Base-by-base conservation (phyloP, 2,888 invertebrate genomes). In the Tachystola acroxantha region DNA sequence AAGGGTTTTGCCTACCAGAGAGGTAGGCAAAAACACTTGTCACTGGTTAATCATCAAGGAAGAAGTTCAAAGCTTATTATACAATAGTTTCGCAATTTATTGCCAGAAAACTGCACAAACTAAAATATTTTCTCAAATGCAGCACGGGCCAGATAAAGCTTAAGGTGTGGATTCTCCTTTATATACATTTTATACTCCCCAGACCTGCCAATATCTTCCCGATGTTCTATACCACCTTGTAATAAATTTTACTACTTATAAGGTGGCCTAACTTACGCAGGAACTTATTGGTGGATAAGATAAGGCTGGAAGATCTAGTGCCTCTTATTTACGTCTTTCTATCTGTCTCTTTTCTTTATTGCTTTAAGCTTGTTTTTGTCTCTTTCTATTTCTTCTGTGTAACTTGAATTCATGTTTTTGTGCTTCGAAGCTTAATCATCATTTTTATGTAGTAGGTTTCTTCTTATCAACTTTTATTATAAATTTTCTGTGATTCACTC, bases 271-370 rank as follows among this genome's bases (percentile, higher is more conserved):
- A 37, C 22, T 30, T 25, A 19, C n/a, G 9, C 28, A 30, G 16
- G 11, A 37, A 33, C 29, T 37, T 37, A 33, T 33, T 24, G 37
- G 16, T 12, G 29, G 37, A 37, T 33, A 28, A 37, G 37, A 37
- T 37, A 37, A 24, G 33, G 32, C 13, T 2, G 11, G n/a, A 19
- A 37, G 37, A 37, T 28, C 20, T 32, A 37, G 32, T 32, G 19
- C 16, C 13, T 10, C 32, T 37, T 37, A 32, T 37, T 33, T 30
- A 30, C 30, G 25, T 27, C 7, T 27, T 7, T 12, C 7, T 27
- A n/a, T n/a, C n/a, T 24, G 11, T 10, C 10, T 27, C 27, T 11
- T 11, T 11, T 11, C n/a, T n/a, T n/a, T n/a, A n/a, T n/a, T n/a
- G 3, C n/a, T 4, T 3, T 24, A n/a, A 24, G n/a, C 2, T n/a